Base-by-base conservation (phyloP, 2,797 vertebrate genomes). In the Tapera naevia region DNA sequence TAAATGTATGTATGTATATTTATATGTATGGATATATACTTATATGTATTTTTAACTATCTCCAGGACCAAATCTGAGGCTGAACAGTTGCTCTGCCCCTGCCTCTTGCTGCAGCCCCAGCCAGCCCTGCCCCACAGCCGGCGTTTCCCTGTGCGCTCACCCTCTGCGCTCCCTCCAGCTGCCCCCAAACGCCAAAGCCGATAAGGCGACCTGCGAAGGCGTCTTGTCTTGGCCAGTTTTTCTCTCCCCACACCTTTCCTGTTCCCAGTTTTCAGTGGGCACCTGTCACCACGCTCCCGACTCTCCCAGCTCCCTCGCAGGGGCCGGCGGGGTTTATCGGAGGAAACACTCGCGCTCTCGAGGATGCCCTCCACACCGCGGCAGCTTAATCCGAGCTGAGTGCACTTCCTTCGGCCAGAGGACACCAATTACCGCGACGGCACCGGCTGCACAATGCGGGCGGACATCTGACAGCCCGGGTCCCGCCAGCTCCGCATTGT, bases 351-450 rank as follows among this genome's bases (percentile, higher is more conserved):
- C 97, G 98, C 98, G 95, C 97, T 99, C 98, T 97, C 97, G 96
- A 99, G 98, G 99, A 99, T 99, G 99, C 99, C 98, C 98, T 99
- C 98, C 98, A 97, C 97, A 98, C 98, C 97, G 98, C 98, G 98
- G 99, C 98, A 99, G 98, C 99, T 99, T 99, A 99, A 99, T 99
- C 98, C 98, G 97, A 98, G 98, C 98, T 98, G 98, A 98, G 98
- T 98, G 99, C 98, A 98, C 99, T 99, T 99, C 99, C 99, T 99
- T 99, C 98, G 98, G 97, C 98, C 98, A 98, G 98, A 98, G 98
- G 98, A 99, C 98, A 98, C 99, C 99, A 99, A 99, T 99, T 99
- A 99, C 98, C 98, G 98, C 98, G 97, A 98, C 98, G 98, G 98
- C 98, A 98, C 98, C 98, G 98, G 98, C 98, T 98, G 98, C 98